These are phyloP conservation scores for Cantharis rustica DNA, from an alignment of 2,888 invertebrate genomes.

Conservation along the genomic window DNA sequence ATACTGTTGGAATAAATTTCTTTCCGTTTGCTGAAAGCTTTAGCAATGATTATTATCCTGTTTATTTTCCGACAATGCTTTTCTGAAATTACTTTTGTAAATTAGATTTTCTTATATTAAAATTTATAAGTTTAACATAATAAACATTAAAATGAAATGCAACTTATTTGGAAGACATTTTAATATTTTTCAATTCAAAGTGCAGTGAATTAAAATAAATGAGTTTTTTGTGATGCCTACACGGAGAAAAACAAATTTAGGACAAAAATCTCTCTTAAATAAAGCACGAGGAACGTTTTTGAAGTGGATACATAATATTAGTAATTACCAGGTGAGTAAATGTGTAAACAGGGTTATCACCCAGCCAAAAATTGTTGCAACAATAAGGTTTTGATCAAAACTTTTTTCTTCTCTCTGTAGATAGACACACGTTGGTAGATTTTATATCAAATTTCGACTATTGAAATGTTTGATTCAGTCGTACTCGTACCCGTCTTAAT, in stretches of 20 bases:
- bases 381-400: no score
- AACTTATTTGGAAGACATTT: not conserved
- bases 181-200: not conserved
- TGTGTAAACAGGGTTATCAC: not conserved
- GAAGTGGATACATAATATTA: slow-evolving; percentile 54
- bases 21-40: not conserved
- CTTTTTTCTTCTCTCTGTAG: no score
- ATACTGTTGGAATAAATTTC: not conserved
- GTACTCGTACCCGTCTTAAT: no score
- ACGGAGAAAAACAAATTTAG: slow-evolving; percentile 39
- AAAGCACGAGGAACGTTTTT: slow-evolving; percentile 56
- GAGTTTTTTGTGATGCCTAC: slow-evolving; percentile 43
- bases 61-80: not conserved
- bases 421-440: no score
- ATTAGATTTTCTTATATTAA: not conserved
- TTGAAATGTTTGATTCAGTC: no score
- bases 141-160: not conserved
- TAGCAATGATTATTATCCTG: not conserved
- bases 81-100: not conserved
- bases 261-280: slow-evolving; percentile 54
- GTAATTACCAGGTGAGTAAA: slow-evolving; percentile 46
- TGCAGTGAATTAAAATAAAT: not conserved
- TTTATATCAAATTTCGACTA: no score
- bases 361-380: not conserved
- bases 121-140: not conserved